Conservation (phyloP, 2,797 vertebrate species). For the Mus caroli region DNA sequence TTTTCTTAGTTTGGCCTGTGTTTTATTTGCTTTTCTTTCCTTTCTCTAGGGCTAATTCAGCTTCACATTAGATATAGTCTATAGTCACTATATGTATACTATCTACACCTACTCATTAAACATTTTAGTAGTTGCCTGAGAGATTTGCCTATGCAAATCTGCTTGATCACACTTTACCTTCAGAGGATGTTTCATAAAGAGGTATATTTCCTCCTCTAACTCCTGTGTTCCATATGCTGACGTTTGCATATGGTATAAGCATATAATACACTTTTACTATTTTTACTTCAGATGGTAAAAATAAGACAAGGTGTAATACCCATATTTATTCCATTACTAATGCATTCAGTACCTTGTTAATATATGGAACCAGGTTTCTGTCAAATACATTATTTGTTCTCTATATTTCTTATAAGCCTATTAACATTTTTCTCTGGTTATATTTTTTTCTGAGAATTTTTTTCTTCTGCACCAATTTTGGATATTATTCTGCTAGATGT, state of each 20-base stretch:
- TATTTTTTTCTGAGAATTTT: neutral
- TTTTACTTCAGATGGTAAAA: neutral
- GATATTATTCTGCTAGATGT: neutral
- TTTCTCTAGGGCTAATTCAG: neutral
- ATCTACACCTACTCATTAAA: neutral
- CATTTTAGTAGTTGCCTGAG: neutral
- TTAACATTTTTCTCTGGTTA: neutral
- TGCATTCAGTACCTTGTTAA: neutral
- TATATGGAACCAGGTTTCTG: neutral
- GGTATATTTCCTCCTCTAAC: neutral
- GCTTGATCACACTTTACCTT: neutral
- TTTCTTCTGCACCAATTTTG: conserved; percentile 9
- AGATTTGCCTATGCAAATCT: neutral
- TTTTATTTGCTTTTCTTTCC: no score
- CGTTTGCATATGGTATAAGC: neutral
- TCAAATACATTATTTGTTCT: neutral
- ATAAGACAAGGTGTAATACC: neutral
- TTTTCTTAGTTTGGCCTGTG: neutral
- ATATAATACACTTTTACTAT: neutral
- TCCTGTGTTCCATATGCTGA: neutral
- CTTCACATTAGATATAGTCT: neutral
- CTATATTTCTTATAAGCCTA: neutral
- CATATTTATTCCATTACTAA: neutral
- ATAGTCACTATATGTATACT: neutral
- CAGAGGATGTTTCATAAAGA: neutral